Evolutionary conservation across 2,113 vertebrate species (phyloP).

Genomic region (Enhydra lutris): DNA sequence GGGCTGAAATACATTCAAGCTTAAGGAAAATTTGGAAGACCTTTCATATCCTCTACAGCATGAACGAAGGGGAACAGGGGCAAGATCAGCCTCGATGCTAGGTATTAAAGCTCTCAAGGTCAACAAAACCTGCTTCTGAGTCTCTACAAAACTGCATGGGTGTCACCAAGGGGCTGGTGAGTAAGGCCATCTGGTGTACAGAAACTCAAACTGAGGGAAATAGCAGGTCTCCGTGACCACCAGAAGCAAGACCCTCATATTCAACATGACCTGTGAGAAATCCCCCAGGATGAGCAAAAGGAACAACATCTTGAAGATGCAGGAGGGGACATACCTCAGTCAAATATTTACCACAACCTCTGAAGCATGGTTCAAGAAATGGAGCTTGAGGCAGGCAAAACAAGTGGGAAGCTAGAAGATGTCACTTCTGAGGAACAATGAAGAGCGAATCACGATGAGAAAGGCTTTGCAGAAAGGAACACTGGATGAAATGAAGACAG

Average conservation of each 20-base stretch:
- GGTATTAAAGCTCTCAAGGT: not conserved
- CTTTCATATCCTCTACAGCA: not conserved
- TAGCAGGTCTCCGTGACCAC: not conserved
- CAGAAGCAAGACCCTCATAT: not conserved
- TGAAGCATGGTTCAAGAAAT: not conserved
- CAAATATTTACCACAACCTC: not conserved
- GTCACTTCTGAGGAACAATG: not conserved
- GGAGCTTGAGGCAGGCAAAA: rapidly evolving
- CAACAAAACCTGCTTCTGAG: not conserved
- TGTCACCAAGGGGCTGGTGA: rapidly evolving
- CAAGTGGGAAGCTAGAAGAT: not conserved
- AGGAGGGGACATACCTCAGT: not conserved
- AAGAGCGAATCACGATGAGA: not conserved
- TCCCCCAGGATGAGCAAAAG: no score
- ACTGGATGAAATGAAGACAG: not conserved
- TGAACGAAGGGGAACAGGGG: rapidly evolving
- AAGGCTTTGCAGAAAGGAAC: not conserved
- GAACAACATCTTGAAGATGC: rapidly evolving
- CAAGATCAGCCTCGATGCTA: not conserved
- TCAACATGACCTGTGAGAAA: not conserved
- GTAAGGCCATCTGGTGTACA: not conserved
- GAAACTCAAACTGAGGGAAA: not conserved
- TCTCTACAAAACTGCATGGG: not conserved
- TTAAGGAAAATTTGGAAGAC: not conserved
- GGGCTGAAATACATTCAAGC: not conserved